A percentile compares a stretch with the other conserved stretches of the same genome.
Conservation (phyloP, 30 jellyfish, hydroid and myxozoan genomes). For the Cassiopea xamachana region DNA sequence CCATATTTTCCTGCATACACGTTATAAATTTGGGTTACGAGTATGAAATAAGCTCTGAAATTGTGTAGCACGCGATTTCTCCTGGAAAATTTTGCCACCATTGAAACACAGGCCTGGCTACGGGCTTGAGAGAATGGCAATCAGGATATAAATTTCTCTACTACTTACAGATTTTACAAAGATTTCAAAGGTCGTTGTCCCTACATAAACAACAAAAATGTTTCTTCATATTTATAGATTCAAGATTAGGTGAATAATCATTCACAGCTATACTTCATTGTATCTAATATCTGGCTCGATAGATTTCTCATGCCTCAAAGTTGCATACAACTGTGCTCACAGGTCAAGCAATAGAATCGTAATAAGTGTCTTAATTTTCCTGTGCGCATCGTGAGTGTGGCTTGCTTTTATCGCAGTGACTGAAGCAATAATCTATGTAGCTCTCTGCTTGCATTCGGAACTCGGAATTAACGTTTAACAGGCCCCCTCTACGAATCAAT, state of each 20-base stretch:
- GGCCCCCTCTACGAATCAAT: conserved; percentile 71
- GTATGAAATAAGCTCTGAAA: no score
- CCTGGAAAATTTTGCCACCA: no score
- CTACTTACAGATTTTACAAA: no score
- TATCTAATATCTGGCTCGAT: neutral
- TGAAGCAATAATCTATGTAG: conserved; percentile 20
- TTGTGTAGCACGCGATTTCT: no score
- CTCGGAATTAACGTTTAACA: conserved; percentile 54
- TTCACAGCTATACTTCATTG: conserved; percentile 11
- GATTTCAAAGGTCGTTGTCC: neutral
- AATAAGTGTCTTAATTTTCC: conserved; percentile 35
- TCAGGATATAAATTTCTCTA: no score
- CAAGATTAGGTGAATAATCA: neutral
- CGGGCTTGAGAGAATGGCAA: no score
- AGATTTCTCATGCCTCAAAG: conserved; percentile 29
- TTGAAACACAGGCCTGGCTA: no score
- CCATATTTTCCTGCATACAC: no score
- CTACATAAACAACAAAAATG: neutral
- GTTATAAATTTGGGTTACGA: no score
- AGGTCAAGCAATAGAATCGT: conserved; percentile 39
- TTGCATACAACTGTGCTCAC: conserved; percentile 58
- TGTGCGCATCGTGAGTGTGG: conserved; percentile 66
- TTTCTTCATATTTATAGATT: neutral
- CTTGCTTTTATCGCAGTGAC: conserved; percentile 44
- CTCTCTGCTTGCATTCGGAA: conserved; percentile 68